Evolutionary conservation across 2,797 vertebrate species (phyloP).

Genomic region (Micropoecilia bifurca): DNA sequence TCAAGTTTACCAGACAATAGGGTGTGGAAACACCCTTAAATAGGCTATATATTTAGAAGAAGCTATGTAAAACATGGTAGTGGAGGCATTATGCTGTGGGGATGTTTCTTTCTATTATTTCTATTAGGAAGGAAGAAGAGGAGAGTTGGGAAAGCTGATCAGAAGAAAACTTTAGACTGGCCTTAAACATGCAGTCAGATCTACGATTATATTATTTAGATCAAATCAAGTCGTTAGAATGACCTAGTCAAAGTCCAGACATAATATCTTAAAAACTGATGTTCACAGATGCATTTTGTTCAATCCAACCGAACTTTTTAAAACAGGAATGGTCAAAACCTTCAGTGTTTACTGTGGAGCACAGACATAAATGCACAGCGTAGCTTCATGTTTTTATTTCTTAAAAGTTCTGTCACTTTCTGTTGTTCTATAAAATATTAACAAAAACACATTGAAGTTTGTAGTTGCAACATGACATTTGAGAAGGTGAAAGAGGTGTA

Average conservation of each 20-base stretch:
- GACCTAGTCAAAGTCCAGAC: background rate
- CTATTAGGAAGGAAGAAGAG: background rate
- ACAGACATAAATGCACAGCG: background rate
- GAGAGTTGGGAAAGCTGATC: background rate
- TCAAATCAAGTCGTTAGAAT: background rate
- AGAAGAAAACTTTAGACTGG: background rate
- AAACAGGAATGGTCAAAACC: background rate
- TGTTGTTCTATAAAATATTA: background rate
- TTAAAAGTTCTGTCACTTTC: background rate
- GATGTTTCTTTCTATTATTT: background rate
- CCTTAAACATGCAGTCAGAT: background rate
- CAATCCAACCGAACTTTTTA: background rate
- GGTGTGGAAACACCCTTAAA: no score
- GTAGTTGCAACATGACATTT: background rate
- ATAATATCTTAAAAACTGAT: background rate
- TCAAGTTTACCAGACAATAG: no score
- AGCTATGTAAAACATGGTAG: background rate
- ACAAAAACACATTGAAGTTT: background rate
- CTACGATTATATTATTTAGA: background rate
- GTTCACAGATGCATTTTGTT: background rate
- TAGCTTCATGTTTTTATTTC: background rate
- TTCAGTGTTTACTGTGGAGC: background rate
- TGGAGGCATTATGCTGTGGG: constrained; percentile 5
- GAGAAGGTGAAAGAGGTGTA: background rate
- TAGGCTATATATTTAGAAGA: background rate